Evolutionary conservation across 2,113 vertebrate genomes (phyloP).

Genomic region (Chamaea fasciata): DNA sequence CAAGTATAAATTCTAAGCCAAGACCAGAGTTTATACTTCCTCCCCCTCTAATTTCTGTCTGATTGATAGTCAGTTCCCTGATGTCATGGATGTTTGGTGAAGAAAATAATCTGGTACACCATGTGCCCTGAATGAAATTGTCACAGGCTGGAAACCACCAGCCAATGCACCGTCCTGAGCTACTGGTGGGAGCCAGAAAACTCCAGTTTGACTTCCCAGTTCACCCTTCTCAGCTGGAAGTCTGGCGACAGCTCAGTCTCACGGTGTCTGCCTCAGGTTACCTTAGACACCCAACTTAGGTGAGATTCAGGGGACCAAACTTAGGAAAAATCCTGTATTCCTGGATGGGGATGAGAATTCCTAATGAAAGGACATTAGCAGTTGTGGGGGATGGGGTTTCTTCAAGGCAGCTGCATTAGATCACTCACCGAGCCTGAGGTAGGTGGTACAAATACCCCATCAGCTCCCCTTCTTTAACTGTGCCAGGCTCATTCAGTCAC

Average conservation of each 20-base stretch:
- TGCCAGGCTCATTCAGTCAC: not conserved
- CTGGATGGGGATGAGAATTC: not conserved
- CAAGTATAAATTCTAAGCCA: slow-evolving; percentile 40
- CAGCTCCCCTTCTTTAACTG: not conserved
- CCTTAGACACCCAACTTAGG: not conserved
- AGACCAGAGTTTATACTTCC: slow-evolving; percentile 33
- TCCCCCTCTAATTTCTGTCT: slow-evolving; percentile 36
- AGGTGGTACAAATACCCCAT: not conserved
- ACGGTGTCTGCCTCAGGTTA: not conserved
- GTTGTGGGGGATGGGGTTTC: not conserved
- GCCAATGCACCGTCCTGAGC: not conserved
- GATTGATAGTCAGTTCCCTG: not conserved
- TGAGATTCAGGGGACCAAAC: not conserved
- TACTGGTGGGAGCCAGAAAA: not conserved
- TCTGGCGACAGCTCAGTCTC: not conserved
- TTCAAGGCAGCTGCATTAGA: not conserved
- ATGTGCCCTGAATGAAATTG: not conserved
- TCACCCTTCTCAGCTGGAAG: not conserved
- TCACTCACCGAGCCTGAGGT: not conserved
- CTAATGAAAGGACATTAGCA: not conserved
- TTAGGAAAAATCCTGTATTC: not conserved
- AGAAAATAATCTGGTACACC: not conserved
- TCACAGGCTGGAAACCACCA: not conserved
- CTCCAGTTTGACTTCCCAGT: not conserved
- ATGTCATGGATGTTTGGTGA: slow-evolving; percentile 14